phyloP scores from a whole-genome alignment of 23 tunicate species.

The Halocynthia roretzi region DNA sequence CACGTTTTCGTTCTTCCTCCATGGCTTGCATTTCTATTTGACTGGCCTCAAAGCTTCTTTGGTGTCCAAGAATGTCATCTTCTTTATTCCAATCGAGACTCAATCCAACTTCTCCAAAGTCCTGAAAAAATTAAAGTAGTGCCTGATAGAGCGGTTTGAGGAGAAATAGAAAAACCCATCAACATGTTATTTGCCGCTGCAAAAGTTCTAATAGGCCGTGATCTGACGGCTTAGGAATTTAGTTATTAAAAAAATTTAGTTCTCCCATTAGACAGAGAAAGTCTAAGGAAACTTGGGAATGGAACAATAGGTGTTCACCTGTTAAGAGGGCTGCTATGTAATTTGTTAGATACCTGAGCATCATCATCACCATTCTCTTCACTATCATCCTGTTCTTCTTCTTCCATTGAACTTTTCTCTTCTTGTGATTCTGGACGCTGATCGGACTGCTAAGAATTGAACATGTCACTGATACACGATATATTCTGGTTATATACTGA shows the following conservation, averaged over 20 bases:
- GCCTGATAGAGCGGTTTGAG: background rate
- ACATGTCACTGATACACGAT: too few relatives aligned
- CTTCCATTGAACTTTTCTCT: slow-evolving; percentile 20
- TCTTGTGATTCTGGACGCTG: background rate
- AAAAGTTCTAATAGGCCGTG: too few relatives aligned
- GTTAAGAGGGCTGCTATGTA: too few relatives aligned
- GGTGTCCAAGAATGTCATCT: slow-evolving; percentile 16
- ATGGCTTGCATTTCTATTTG: slow-evolving; percentile 23
- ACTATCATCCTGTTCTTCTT: slow-evolving; percentile 1
- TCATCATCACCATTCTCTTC: slow-evolving; percentile 1
- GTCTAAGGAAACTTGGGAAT: too few relatives aligned
- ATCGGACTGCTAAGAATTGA: background rate
- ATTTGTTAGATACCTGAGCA: background rate
- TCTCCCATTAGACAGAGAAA: too few relatives aligned
- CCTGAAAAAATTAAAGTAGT: slow-evolving; percentile 1
- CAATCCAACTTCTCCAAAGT: slow-evolving; percentile 23
- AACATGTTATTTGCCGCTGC: too few relatives aligned
- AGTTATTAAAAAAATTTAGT: too few relatives aligned
- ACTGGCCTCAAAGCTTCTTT: slow-evolving; percentile 21
- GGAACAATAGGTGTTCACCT: too few relatives aligned
- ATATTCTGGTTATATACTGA: too few relatives aligned
- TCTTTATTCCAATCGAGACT: slow-evolving; percentile 56
- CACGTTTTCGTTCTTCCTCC: slow-evolving; percentile 29
- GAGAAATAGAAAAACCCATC: too few relatives aligned
- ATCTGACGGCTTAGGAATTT: too few relatives aligned